phyloP scores from a whole-genome alignment of 2,888 invertebrate species.

The Eubasilissa splendida region DNA sequence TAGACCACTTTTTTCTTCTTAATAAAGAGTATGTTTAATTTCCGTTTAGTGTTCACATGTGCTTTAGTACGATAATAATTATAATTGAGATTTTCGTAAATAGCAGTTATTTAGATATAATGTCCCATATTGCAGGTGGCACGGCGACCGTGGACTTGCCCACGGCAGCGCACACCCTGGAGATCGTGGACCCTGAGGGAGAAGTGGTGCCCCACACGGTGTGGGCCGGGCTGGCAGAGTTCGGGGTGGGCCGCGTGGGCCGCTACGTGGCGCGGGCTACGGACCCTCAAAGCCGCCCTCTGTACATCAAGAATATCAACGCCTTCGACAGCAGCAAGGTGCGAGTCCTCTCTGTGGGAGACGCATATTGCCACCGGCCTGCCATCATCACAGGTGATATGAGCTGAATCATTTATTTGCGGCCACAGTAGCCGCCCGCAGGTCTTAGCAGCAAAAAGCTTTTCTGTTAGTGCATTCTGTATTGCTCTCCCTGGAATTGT shows the following conservation, averaged over 20 bases:
- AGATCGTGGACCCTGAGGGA: conserved; percentile 78
- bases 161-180: conserved; percentile 76
- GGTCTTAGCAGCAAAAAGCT: no score
- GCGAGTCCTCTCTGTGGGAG: conserved; percentile 81
- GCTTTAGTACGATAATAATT: no score
- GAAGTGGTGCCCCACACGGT: conserved; percentile 76
- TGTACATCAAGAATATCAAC: conserved; percentile 71
- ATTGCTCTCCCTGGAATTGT: no score
- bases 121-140: conserved; percentile 63
- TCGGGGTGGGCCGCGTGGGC: conserved; percentile 84
- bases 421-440: no score
- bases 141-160: conserved; percentile 77
- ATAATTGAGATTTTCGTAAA: no score
- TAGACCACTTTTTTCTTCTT: no score
- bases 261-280: conserved; percentile 77
- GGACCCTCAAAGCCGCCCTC: conserved; percentile 45
- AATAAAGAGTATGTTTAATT: no score
- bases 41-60: no score
- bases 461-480: no score
- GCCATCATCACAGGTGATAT: conserved; percentile 81
- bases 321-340: conserved; percentile 85
- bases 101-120: no score
- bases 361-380: conserved; percentile 86
- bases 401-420: no score
- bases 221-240: conserved; percentile 77